Conservation (phyloP, 1,140 invertebrate genomes). For the Aplysia californica region DNA sequence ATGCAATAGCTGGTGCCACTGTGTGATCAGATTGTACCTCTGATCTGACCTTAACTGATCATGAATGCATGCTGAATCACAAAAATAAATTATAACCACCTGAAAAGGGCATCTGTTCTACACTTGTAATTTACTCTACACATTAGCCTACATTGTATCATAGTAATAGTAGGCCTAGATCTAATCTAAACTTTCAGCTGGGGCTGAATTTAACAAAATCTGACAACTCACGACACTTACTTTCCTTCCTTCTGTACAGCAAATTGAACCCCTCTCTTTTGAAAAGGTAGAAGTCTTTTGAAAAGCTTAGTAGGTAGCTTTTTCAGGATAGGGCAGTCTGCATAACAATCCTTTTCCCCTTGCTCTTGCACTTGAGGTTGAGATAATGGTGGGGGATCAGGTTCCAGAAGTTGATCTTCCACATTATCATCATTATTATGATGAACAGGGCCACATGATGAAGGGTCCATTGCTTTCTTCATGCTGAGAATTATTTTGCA, state of each 20-base stretch:
- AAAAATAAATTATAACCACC: not conserved
- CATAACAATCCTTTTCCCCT: too few species aligned
- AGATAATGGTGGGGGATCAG: too few species aligned
- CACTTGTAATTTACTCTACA: not conserved
- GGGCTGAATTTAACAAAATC: not conserved
- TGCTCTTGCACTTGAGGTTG: too few species aligned
- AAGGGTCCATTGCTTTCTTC: too few species aligned
- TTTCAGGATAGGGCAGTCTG: too few species aligned
- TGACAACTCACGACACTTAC: conserved; percentile 32
- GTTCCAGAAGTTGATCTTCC: too few species aligned
- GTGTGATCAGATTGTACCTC: too few species aligned
- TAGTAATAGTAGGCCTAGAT: not conserved
- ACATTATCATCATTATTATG: too few species aligned
- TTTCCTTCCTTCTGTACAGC: conserved; percentile 57
- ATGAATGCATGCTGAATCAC: not conserved
- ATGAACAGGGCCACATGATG: too few species aligned
- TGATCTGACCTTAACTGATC: not conserved
- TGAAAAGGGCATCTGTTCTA: not conserved
- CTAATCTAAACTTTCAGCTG: too few species aligned
- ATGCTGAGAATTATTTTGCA: too few species aligned
- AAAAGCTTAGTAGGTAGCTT: conserved; percentile 47
- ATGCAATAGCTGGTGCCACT: too few species aligned
- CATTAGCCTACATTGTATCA: not conserved
- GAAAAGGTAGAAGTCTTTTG: conserved; percentile 55
- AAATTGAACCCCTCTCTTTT: conserved; percentile 58